A percentile compares a stretch with the other conserved stretches of the same genome.
Evolutionary conservation across 2,113 vertebrate species (phyloP).

Genomic region (Geococcyx californianus): DNA sequence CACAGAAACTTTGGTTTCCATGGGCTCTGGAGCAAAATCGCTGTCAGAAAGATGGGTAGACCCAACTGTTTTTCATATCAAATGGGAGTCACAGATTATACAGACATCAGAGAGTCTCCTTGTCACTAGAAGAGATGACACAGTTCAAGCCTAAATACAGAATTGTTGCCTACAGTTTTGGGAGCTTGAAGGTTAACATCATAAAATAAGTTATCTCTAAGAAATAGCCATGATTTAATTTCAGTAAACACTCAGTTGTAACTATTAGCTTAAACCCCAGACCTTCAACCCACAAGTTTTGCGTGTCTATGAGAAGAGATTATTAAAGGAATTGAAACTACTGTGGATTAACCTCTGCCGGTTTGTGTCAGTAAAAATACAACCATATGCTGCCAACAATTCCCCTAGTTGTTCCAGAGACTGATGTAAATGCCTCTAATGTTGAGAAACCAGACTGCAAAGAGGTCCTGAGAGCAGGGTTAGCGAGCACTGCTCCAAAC

Average conservation of each 20-base stretch:
- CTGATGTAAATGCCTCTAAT: not conserved
- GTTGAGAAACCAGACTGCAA: not conserved
- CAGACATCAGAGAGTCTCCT: not conserved
- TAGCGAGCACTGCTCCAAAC: not conserved
- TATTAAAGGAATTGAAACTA: not conserved
- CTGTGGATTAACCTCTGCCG: not conserved
- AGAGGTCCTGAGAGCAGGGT: not conserved
- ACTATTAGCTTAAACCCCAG: not conserved
- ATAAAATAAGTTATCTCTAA: not conserved
- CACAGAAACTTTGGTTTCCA: not conserved
- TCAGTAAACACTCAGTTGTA: not conserved
- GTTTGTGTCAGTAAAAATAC: not conserved
- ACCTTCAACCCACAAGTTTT: not conserved
- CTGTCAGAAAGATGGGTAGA: not conserved
- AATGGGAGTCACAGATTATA: not conserved
- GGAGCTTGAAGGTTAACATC: not conserved
- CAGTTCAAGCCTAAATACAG: not conserved
- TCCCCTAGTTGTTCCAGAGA: not conserved
- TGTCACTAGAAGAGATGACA: not conserved
- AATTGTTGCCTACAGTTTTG: not conserved
- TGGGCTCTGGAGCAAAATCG: not conserved
- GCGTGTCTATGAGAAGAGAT: not conserved
- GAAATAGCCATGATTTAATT: not conserved
- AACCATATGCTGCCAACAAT: not conserved
- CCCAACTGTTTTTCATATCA: not conserved